Evolutionary conservation across 2,888 invertebrate species (phyloP), one percentile per base, ranked within the genome.

Genomic region (Amphiduros pacificus): DNA sequence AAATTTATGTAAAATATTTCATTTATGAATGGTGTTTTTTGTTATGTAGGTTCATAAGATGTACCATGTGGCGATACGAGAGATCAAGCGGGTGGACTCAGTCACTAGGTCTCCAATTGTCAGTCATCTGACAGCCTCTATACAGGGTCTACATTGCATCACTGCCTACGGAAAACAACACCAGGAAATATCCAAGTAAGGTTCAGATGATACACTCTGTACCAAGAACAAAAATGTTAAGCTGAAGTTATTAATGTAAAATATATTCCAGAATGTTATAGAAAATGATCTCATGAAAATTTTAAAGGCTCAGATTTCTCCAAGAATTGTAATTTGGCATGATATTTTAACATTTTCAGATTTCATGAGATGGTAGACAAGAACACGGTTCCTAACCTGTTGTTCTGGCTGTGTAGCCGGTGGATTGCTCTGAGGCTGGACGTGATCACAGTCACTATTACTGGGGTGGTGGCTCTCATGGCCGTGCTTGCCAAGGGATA

Each of bases 121-220:
- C 66, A 86, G 86, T 70, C 86, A 86, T 69, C 83, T 88, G 9
- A 83, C 85, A 0, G 84, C 87, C 0, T 85, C 87, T 1, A 79
- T 87, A 2, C 85, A 86, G 68, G 88, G 88, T 40, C 76, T 88
- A n/a, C 78, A 83, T 56, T 86, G 86, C 0, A 87, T 89, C 59
- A 85, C 86, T 68, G 87, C 88, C 1, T 88, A 85, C 74, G 83
- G 81, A 20, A 87, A 86, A 67, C 85, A 86, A 66, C 74, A 80
- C 20, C 81, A 84, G 44, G 86, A 86, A 68, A 74, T 81, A 53
- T 74, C 80, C 64, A 83, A 80, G 84, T 85, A 74, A 44, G 44
- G n/a, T n/a, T n/a, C n/a, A n/a, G n/a, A n/a, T n/a, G n/a, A n/a
- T n/a, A n/a, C n/a, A n/a, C n/a, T n/a, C n/a, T n/a, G n/a, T n/a